phyloP scores from a whole-genome alignment of 2,888 invertebrate genomes.

The Lasius platythorax region DNA sequence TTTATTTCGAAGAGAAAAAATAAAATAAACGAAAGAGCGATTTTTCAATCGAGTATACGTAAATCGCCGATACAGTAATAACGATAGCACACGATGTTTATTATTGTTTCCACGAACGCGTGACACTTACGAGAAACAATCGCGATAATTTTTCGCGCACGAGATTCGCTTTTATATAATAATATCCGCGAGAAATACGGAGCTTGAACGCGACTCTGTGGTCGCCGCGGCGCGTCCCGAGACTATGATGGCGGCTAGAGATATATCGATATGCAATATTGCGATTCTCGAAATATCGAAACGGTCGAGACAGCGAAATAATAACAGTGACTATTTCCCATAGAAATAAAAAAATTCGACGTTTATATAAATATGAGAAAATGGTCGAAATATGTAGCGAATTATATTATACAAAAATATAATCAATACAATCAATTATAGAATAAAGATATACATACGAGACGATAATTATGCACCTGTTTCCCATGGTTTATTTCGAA shows the following conservation, averaged over 20 bases:
- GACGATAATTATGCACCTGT: not conserved
- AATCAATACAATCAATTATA: not conserved
- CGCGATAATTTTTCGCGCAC: not conserved
- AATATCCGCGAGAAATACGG: not conserved
- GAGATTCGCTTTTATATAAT: not conserved
- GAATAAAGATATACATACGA: not conserved
- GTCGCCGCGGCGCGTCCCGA: not conserved
- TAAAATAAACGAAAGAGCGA: not conserved
- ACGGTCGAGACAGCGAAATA: not conserved
- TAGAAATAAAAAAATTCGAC: not conserved
- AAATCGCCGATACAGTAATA: not conserved
- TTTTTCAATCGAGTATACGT: not conserved
- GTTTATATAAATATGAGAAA: not conserved
- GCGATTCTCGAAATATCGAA: slow-evolving; percentile 36
- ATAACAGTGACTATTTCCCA: not conserved
- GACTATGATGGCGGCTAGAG: not conserved
- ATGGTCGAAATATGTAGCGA: not conserved
- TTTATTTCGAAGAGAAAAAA: not conserved
- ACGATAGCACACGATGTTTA: not conserved
- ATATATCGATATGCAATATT: slow-evolving; percentile 4
- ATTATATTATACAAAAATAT: not conserved
- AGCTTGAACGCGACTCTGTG: not conserved
- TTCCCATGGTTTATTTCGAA: not conserved
- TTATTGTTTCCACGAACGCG: not conserved
- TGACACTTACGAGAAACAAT: not conserved